Evolutionary conservation across 64 coral and sea anemone species (phyloP).

Genomic region (Pocillopora verrucosa): DNA sequence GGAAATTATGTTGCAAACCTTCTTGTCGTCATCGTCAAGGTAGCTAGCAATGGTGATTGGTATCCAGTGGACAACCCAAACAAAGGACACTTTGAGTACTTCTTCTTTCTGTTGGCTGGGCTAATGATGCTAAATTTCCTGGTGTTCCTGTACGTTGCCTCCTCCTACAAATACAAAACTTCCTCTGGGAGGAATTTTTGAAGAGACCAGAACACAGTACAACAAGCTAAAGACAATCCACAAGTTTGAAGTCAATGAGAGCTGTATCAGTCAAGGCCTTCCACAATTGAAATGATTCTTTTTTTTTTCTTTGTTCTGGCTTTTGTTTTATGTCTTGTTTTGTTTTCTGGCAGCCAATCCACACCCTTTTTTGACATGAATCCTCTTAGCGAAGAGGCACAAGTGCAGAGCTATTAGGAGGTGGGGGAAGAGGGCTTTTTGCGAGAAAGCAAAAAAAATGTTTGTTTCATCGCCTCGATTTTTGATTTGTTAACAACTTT

Average conservation of each 20-base stretch:
- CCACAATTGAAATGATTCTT: background rate
- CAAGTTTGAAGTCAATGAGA: background rate
- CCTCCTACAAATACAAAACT: conserved; percentile 46
- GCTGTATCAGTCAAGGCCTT: background rate
- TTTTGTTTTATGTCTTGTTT: no score
- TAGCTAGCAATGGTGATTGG: conserved; percentile 2
- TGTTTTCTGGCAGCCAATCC: no score
- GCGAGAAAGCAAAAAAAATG: no score
- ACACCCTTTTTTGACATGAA: no score
- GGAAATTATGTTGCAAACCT: conserved; percentile 50
- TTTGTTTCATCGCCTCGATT: no score
- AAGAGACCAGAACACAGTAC: background rate
- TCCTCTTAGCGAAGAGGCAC: no score
- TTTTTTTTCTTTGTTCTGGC: no score
- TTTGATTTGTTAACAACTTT: no score
- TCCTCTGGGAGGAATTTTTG: background rate
- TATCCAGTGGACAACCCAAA: conserved; percentile 46
- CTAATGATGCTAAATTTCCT: conserved; percentile 78
- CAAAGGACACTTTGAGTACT: conserved; percentile 46
- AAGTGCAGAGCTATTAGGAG: no score
- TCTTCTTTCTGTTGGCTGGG: conserved; percentile 73
- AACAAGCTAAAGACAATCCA: background rate
- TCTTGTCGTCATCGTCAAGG: conserved; percentile 58
- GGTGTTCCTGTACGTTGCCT: conserved; percentile 48
- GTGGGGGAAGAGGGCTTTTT: no score